phyloP scores from a whole-genome alignment of 2,797 vertebrate genomes.

The Hydrocynus forskahlii region DNA sequence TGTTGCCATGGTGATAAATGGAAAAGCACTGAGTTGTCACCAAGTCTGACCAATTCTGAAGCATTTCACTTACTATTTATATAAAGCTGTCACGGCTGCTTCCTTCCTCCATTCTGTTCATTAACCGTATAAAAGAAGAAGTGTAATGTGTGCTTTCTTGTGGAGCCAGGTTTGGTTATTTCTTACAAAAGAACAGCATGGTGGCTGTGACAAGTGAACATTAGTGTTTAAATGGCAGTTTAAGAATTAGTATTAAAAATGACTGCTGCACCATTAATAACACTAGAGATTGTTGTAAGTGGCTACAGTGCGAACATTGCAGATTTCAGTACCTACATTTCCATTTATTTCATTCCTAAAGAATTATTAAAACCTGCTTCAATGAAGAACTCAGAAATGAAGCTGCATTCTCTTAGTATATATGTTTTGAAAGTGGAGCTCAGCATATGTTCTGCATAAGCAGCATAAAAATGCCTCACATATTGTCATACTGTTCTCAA shows the following conservation, averaged over 20 bases:
- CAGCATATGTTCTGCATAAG: not conserved
- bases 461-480: not conserved
- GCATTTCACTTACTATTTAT: slow-evolving; percentile 29
- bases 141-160: not conserved
- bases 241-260: no score
- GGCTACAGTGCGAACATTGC: not conserved
- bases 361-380: no score
- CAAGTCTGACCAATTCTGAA: slow-evolving; percentile 34
- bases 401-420: not conserved
- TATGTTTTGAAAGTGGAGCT: not conserved
- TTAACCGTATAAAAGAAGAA: not conserved
- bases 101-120: not conserved
- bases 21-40: slow-evolving; percentile 21
- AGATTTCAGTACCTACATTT: not conserved
- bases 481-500: not conserved
- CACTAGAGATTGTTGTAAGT: not conserved
- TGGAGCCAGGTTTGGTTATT: not conserved
- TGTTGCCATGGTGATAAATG: slow-evolving; percentile 21
- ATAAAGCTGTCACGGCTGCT: slow-evolving; percentile 24
- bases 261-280: not conserved
- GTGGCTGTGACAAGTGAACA: not conserved
- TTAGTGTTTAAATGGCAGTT: no score
- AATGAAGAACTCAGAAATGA: no score
- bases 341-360: no score
- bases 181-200: not conserved